phyloP scores from a whole-genome alignment of 2,113 vertebrate genomes.

The Salvator merianae region DNA sequence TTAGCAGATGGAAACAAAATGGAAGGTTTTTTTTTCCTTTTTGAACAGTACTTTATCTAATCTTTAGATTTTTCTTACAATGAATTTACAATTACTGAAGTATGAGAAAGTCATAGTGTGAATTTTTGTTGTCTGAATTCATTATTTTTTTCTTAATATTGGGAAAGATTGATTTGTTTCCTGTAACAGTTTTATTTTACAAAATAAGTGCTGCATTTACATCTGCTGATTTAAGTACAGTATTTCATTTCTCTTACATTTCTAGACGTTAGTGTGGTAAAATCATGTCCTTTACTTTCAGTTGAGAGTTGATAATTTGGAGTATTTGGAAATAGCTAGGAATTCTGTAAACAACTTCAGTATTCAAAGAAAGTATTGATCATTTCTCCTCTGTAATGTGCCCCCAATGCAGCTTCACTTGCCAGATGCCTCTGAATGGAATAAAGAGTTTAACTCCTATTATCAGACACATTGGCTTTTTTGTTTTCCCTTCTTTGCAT shows the following conservation, averaged over 20 bases:
- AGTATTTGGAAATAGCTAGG: slow-evolving; percentile 83
- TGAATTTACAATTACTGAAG: slow-evolving; percentile 79
- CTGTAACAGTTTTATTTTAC: slow-evolving; percentile 74
- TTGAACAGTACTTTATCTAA: slow-evolving; percentile 87
- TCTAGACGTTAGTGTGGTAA: slow-evolving; percentile 86
- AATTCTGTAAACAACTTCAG: slow-evolving; percentile 81
- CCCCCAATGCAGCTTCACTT: slow-evolving; percentile 93
- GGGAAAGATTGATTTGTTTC: slow-evolving; percentile 74
- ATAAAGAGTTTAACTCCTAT: slow-evolving; percentile 84
- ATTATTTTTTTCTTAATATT: slow-evolving; percentile 74
- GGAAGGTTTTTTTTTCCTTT: slow-evolving; percentile 80
- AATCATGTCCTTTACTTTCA: slow-evolving; percentile 85
- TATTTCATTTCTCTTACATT: slow-evolving; percentile 80
- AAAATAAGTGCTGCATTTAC: slow-evolving; percentile 83
- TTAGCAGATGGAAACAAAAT: slow-evolving; percentile 76
- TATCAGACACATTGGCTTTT: slow-evolving; percentile 50
- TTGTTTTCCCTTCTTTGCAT: slow-evolving; percentile 41
- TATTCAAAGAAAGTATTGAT: slow-evolving; percentile 75
- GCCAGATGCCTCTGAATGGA: slow-evolving; percentile 97
- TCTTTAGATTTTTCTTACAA: slow-evolving; percentile 80
- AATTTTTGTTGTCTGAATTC: slow-evolving; percentile 81
- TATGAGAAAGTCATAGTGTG: slow-evolving; percentile 79
- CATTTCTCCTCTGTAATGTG: slow-evolving; percentile 87
- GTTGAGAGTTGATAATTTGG: slow-evolving; percentile 82
- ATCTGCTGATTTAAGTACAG: slow-evolving; percentile 83